Conservation (phyloP, 2,113 vertebrate genomes). For the Maccullochella peelii region DNA sequence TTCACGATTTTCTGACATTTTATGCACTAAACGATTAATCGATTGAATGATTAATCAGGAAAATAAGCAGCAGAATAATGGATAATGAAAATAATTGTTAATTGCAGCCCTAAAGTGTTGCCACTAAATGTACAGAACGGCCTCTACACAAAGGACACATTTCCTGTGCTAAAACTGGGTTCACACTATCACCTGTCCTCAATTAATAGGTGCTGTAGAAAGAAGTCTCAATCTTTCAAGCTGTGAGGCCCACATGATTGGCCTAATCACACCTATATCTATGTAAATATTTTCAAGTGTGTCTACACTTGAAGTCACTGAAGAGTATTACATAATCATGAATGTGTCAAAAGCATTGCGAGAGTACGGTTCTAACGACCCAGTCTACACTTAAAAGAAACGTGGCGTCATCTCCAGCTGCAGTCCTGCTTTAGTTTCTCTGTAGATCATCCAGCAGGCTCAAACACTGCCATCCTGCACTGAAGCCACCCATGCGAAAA, state of each 20-base stretch:
- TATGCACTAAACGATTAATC: neutral
- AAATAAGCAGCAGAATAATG: neutral
- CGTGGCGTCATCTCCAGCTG: neutral
- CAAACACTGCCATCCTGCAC: neutral
- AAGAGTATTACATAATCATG: neutral
- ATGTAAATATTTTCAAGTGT: constrained; percentile 9
- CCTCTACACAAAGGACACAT: neutral
- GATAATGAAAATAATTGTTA: neutral
- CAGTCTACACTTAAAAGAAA: neutral
- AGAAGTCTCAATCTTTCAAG: neutral
- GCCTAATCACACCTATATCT: constrained; percentile 6
- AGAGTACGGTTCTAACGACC: neutral
- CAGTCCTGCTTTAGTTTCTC: neutral
- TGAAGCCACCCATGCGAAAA: constrained; percentile 12
- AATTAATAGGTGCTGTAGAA: neutral
- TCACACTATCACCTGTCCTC: neutral
- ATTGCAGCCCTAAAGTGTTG: neutral
- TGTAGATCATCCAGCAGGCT: constrained; percentile 7
- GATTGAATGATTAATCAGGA: no score
- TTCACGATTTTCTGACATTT: neutral
- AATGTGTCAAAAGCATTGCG: neutral
- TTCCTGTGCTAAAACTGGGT: neutral
- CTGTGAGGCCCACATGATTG: neutral
- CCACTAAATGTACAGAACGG: neutral
- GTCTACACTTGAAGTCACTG: neutral